Evolutionary conservation across 1,140 invertebrate species (phyloP).

Genomic region (Camponotus pennsylvanicus): DNA sequence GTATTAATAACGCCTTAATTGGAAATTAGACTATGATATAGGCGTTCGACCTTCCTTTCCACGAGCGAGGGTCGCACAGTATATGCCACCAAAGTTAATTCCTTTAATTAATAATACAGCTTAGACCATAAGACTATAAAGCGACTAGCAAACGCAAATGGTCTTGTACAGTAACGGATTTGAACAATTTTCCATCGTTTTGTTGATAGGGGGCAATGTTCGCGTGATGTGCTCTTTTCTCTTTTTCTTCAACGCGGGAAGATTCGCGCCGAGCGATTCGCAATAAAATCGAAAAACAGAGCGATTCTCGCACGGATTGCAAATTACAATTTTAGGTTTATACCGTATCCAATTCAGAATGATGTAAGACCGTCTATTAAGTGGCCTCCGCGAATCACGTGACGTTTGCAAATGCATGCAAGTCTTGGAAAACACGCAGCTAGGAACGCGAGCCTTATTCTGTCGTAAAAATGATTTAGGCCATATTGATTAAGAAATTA

Average conservation of each 20-base stretch:
- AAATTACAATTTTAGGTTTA: constrained; percentile 21
- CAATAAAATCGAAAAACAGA: neutral
- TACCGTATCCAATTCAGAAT: constrained; percentile 52
- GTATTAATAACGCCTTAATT: constrained; percentile 74
- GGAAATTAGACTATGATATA: constrained; percentile 72
- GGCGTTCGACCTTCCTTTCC: constrained; percentile 58
- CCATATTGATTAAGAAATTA: constrained; percentile 66
- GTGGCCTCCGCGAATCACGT: constrained; percentile 34
- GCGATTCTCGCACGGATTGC: constrained; percentile 6
- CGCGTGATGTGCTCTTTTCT: neutral
- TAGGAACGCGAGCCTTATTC: constrained; percentile 57
- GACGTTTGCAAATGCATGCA: constrained; percentile 39
- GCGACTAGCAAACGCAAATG: constrained; percentile 9
- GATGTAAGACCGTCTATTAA: constrained; percentile 50
- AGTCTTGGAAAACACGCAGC: constrained; percentile 37
- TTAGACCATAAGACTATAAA: constrained; percentile 40
- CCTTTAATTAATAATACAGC: constrained; percentile 57
- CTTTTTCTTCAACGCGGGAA: neutral
- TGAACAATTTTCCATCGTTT: neutral
- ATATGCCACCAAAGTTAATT: constrained; percentile 45
- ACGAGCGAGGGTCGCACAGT: constrained; percentile 32
- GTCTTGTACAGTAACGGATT: neutral
- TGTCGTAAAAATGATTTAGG: constrained; percentile 65
- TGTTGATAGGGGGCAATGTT: neutral
- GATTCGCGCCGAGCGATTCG: neutral